Evolutionary conservation across 2,888 invertebrate species (phyloP), one percentile per base, ranked within the genome.

Genomic region (Rhamnusium bicolor): DNA sequence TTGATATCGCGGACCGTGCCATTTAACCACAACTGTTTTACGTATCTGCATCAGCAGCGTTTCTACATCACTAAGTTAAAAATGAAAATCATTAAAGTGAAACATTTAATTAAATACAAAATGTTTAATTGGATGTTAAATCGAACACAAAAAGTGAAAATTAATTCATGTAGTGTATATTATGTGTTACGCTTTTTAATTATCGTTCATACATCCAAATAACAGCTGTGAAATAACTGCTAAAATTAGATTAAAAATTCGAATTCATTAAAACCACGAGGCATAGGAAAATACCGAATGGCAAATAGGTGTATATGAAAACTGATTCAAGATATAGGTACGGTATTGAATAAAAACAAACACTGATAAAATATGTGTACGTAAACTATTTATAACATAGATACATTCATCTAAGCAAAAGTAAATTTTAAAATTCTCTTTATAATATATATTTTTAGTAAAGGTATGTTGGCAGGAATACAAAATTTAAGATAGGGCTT

Each of bases 341-440:
- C 54, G 27, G 24, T 56, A 56, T 24, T 27, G 27, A 56, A 60
- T 19, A 60, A 40, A 60, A 60, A 40, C 32, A 60, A 60, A 60
- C 60, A 40, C 60, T 40, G 60, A 60, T 60, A 60, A 60, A 60
- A 60, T 60, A 60, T 60, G 40, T 29, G 29, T 40, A 40, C 18
- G 32, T 12, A 18, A 16, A 29, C 60, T 60, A 60, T 60, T 60
- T 32, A 60, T 60, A 60, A 40, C 60, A 21, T 27, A 16, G 61
- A 62, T 46, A 62, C 19, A 62, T 62, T 62, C 61, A 47, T 62
- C 61, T 14, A 12, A 62, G 46, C 61, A 62, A 47, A 62, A 21
- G 61, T 47, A 46, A 62, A 62, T 62, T 62, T 62, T 62, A 47
- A 62, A 62, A 62, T 47, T 47, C 61, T 62, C 61, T 46, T 62